A percentile compares a stretch with the other conserved stretches of the same genome.
Evolutionary conservation across 2,888 invertebrate genomes (phyloP).

Genomic region (Pediacus dermestoides): DNA sequence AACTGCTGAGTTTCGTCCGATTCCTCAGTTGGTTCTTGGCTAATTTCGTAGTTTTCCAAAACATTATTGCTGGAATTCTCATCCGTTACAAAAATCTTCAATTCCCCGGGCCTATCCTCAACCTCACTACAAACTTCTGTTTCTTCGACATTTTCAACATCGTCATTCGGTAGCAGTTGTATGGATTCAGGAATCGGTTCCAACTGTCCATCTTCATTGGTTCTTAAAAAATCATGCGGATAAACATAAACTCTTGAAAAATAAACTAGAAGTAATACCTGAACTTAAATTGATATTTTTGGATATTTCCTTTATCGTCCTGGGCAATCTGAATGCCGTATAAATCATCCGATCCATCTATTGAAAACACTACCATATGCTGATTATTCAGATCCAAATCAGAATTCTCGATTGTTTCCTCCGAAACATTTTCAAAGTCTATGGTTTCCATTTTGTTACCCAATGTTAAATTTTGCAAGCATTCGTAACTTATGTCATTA

Average conservation of each 20-base stretch:
- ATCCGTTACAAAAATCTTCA: conserved; percentile 12
- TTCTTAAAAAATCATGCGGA: conserved; percentile 28
- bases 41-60: conserved; percentile 10
- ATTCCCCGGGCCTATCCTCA: conserved; percentile 3
- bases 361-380: conserved; percentile 41
- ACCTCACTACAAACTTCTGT: too few species aligned
- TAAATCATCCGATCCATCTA: conserved; percentile 45
- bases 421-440: conserved; percentile 10
- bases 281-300: conserved; percentile 47
- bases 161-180: conserved; percentile 38
- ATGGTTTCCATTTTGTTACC: conserved; percentile 8
- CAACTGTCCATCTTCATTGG: conserved; percentile 44
- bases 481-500: conserved; percentile 30
- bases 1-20: conserved; percentile 5
- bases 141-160: conserved; percentile 9
- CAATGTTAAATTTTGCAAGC: conserved; percentile 20
- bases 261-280: too few species aligned
- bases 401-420: conserved; percentile 14
- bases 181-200: conserved; percentile 47
- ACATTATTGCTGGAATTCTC: conserved; percentile 13
- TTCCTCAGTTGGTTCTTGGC: too few species aligned
- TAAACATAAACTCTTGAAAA: conserved; percentile 2
- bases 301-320: conserved; percentile 46
- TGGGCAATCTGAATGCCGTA: conserved; percentile 44
- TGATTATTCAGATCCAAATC: conserved; percentile 24